Percentiles rank a stretch among this genome's conserved stretches.
These are phyloP conservation scores for Gambelia wislizenii DNA, from an alignment of 2,797 vertebrate species.

Conservation along the genomic window DNA sequence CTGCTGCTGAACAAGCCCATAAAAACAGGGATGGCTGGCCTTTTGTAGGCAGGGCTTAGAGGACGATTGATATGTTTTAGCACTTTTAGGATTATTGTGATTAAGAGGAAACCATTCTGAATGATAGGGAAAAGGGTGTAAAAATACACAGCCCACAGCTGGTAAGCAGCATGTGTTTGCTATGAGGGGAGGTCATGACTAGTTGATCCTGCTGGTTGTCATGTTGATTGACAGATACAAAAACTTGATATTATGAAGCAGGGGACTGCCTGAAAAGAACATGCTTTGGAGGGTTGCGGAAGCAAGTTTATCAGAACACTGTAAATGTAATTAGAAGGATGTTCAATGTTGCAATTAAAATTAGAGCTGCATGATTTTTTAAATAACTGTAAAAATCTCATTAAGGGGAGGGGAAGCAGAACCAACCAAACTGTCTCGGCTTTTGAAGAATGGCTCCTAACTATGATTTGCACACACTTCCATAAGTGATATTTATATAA, in stretches of 20 bases:
- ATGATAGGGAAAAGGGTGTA: constrained; percentile 80
- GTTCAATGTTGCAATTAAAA: neutral
- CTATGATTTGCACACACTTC: neutral
- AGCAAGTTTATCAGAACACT: constrained; percentile 16
- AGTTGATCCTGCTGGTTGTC: constrained; percentile 84
- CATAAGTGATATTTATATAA: constrained; percentile 46
- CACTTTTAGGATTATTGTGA: constrained; percentile 90
- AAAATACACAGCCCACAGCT: constrained; percentile 84
- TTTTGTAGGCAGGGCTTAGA: constrained; percentile 88
- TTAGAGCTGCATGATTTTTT: constrained; percentile 36
- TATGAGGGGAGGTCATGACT: constrained; percentile 82
- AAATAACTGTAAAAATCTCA: constrained; percentile 18
- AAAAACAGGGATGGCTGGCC: constrained; percentile 83
- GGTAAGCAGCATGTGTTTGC: constrained; percentile 86
- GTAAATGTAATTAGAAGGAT: neutral
- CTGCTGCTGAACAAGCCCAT: constrained; percentile 86
- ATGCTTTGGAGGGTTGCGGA: neutral
- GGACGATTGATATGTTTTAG: constrained; percentile 89
- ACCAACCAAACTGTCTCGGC: constrained; percentile 37
- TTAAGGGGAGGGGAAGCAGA: constrained; percentile 36
- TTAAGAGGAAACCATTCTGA: constrained; percentile 86
- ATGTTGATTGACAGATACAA: constrained; percentile 84
- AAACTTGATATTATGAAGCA: constrained; percentile 77
- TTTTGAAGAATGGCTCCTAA: constrained; percentile 66
- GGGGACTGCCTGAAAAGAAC: constrained; percentile 2